Evolutionary conservation across 2,888 invertebrate genomes (phyloP), one percentile per base, ranked within the genome.

Genomic region (Abrostola tripartita): DNA sequence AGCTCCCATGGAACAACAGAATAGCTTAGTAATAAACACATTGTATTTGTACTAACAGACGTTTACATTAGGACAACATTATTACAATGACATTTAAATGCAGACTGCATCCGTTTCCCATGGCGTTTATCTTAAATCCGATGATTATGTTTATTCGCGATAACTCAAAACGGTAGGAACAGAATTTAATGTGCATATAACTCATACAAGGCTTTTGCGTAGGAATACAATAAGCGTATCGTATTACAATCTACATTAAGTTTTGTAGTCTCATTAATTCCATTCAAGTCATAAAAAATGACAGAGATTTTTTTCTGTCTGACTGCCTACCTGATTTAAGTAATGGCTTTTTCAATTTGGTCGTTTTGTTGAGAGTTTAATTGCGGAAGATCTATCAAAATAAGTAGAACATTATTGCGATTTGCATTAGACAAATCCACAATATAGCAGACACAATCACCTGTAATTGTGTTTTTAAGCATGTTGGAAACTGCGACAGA

Each of bases 61-160:
- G 38, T 37, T 44, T 47, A 64, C 52, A 50, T 63, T 42, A 44
- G 11, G 47, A 61, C 42, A 61, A 44, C 52, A 57, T 52, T 55
- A 52, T 60, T 56, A 63, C 14, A 38, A 12, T 52, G 44, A 57
- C 52, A 37, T 65, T 50, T 71, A 47, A 71, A 71, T 75, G 59
- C 47, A 60, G 7, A 1, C 38, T 37, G 44, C 54, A 75, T 71
- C 73, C 75, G 71, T 73, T 65, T 73, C 73, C 38, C 75, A 71
- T 60, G 37, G n/a, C 10, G 41, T 62, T 61, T 57, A 74, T 74
- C 59, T 73, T 9, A 59, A 70, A 60, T 56, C 71, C 52, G 12
- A 54, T 59, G 14, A 74, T 70, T 60, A 57, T 74, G 51, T 56
- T 41, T 42, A 62, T 57, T 24, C 5, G 56, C 12, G 44, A 60